Evolutionary conservation across 1,140 invertebrate species (phyloP), one percentile per base, ranked within the genome.

Genomic region (Venturia canescens): DNA sequence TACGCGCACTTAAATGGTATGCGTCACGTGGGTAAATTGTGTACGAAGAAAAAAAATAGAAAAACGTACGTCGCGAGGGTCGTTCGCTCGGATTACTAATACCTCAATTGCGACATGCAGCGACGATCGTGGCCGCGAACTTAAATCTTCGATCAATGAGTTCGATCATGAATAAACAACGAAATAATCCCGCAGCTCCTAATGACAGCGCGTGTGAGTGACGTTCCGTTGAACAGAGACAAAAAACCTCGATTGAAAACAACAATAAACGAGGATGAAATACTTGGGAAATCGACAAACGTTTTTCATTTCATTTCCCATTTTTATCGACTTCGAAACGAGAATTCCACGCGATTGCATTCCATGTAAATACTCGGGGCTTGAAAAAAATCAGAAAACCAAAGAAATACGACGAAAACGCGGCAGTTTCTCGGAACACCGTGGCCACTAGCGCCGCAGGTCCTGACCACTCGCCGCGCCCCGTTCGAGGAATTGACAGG

Each of bases 61-160:
- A 74, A 74, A 74, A n/a, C n/a, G n/a, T n/a, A n/a, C n/a, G 53
- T 13, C 21, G 23, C 38, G 38, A 74, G 71, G 71, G 71, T 74
- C 71, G 48, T 74, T 74, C 44, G n/a, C 70, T 50, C 34, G n/a
- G 1, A 5, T 23, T 57, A 16, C 16, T 53, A 18, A 57, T 48
- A 9, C 18, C 21, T 57, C 4, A 57, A 5, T 57, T 23, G 53
- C 53, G 53, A 57, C 53, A 57, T 57, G 21, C 16, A 48, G 70
- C 18, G 9, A 38, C 70, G 70, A 72, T 74, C 71, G 71, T 57
- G 71, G 44, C 21, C 71, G 26, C 23, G 48, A 48, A 72, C 70
- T 48, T 26, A 29, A 74, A 74, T 74, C 48, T 16, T n/a, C 71
- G 48, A 57, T 74, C 71, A 57, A 74, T 57, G 71, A 70, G 67